These are phyloP conservation scores for Noctua janthina DNA, from an alignment of 2,888 invertebrate genomes.

Conservation along the genomic window DNA sequence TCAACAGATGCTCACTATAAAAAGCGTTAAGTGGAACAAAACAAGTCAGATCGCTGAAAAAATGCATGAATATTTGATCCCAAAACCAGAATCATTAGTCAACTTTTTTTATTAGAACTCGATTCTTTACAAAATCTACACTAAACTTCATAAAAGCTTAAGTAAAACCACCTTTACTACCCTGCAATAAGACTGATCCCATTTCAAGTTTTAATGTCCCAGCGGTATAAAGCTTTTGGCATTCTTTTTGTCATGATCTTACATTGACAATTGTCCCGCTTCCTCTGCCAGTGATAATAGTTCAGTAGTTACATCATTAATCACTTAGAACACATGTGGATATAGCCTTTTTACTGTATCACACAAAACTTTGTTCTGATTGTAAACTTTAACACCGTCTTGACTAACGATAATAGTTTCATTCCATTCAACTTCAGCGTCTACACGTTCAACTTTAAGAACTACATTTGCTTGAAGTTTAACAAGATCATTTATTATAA, in stretches of 20 bases:
- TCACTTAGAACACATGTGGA: conserved; percentile 85
- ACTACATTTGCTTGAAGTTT: conserved; percentile 63
- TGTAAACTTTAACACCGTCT: conserved; percentile 82
- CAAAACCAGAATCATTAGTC: conserved; percentile 90
- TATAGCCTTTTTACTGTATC: conserved; percentile 83
- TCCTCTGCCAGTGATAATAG: conserved; percentile 84
- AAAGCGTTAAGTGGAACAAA: conserved; percentile 90
- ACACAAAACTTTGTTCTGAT: conserved; percentile 86
- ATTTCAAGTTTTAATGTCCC: neutral
- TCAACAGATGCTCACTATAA: conserved; percentile 86
- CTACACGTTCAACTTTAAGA: conserved; percentile 66
- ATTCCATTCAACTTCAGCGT: conserved; percentile 64
- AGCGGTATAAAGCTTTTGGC: conserved; percentile 57
- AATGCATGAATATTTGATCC: conserved; percentile 89
- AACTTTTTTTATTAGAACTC: conserved; percentile 82
- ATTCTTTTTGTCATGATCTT: conserved; percentile 78
- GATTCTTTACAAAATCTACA: conserved; percentile 32
- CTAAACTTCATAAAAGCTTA: neutral
- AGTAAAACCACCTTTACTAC: conserved; percentile 69
- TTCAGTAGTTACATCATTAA: conserved; percentile 87
- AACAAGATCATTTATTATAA: conserved; percentile 83
- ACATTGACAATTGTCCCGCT: conserved; percentile 83
- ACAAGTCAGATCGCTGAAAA: conserved; percentile 80
- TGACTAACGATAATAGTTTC: conserved; percentile 76
- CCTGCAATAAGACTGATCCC: conserved; percentile 52